A percentile compares a stretch with the other conserved stretches of the same genome.
Evolutionary conservation across 2,888 invertebrate genomes (phyloP).

Genomic region (Epinotia bilunana): DNA sequence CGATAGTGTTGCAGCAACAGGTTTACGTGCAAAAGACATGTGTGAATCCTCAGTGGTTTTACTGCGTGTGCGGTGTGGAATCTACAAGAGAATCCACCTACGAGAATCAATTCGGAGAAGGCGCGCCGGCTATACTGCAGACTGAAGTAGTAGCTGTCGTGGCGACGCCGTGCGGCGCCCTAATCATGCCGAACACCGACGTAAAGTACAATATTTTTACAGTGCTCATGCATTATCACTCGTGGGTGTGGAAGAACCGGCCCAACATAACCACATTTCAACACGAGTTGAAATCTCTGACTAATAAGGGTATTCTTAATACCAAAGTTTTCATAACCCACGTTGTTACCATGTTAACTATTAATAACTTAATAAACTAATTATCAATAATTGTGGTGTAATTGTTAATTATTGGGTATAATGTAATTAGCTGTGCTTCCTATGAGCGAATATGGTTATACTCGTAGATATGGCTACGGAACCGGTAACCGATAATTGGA

Average conservation of each 20-base stretch:
- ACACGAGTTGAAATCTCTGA: background rate
- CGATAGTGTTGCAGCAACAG: conserved; percentile 60
- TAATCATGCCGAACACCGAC: conserved; percentile 50
- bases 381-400: conserved; percentile 23
- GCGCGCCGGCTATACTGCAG: conserved; percentile 63
- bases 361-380: conserved; percentile 53
- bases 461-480: background rate
- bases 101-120: conserved; percentile 62
- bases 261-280: background rate
- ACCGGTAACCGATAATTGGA: conserved; percentile 58
- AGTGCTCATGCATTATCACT: conserved; percentile 63
- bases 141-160: conserved; percentile 62
- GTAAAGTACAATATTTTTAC: conserved; percentile 69
- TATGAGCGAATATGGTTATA: conserved; percentile 44
- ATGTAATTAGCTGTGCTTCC: conserved; percentile 47
- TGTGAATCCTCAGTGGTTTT: conserved; percentile 69
- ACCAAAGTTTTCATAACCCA: conserved; percentile 17
- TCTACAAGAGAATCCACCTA: conserved; percentile 52
- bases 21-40: conserved; percentile 64
- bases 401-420: conserved; percentile 45
- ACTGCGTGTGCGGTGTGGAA: conserved; percentile 70
- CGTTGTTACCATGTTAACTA: conserved; percentile 51
- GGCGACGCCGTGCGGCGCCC: conserved; percentile 58
- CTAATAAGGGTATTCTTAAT: conserved; percentile 3
- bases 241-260: conserved; percentile 65